Percentiles rank a stretch among this genome's conserved stretches.
Conservation (phyloP, 2,797 vertebrate genomes). For the Valencia hispanica region DNA sequence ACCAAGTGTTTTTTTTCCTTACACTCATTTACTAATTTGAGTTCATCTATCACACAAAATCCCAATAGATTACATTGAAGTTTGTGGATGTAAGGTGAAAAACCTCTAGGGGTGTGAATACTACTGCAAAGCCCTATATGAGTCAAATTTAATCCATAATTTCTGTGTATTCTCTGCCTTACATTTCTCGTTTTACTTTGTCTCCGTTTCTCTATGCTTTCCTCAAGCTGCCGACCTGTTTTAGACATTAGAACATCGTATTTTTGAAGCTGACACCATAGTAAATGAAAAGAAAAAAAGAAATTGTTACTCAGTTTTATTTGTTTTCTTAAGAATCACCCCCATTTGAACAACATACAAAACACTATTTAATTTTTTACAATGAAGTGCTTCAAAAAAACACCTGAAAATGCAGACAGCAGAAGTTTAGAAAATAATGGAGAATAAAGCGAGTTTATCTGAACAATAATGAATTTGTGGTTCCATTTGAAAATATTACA, state of each 20-base stretch:
- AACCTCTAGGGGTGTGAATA: too few relatives aligned
- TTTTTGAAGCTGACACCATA: not conserved
- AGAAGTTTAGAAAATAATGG: slow-evolving; percentile 55
- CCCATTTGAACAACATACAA: slow-evolving; percentile 78
- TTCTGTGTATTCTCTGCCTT: too few relatives aligned
- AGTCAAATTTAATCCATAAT: too few relatives aligned
- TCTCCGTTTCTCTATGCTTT: not conserved
- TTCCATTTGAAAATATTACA: slow-evolving; percentile 58
- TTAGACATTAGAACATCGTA: not conserved
- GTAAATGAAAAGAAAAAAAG: not conserved
- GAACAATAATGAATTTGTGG: slow-evolving; percentile 35
- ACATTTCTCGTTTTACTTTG: not conserved
- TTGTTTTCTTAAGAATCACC: slow-evolving; percentile 38
- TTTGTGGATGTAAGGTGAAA: too few relatives aligned
- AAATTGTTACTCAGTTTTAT: slow-evolving; percentile 23
- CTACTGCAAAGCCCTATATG: too few relatives aligned
- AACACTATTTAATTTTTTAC: slow-evolving; percentile 67
- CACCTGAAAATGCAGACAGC: slow-evolving; percentile 62
- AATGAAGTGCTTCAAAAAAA: slow-evolving; percentile 80
- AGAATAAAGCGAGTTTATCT: slow-evolving; percentile 47
- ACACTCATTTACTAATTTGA: not conserved
- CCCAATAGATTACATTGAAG: not conserved
- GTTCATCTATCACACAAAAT: not conserved
- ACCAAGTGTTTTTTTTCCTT: not conserved
- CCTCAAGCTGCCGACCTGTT: not conserved